phyloP scores from a whole-genome alignment of 2,113 vertebrate genomes.

The Morone chrysops region DNA sequence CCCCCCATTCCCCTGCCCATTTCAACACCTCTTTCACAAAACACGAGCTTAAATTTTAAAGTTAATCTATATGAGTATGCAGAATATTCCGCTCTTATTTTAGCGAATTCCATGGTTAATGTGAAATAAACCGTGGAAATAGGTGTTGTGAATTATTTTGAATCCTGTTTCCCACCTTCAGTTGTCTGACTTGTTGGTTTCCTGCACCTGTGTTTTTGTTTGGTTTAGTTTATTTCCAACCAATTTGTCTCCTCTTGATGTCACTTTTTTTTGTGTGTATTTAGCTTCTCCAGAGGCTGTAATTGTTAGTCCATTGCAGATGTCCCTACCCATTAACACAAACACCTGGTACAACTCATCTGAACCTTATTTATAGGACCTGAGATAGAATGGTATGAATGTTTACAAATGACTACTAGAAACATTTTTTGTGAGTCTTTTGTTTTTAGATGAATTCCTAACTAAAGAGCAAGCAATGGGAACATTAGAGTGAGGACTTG shows the following conservation, averaged over 20 bases:
- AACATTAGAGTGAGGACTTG: constrained; percentile 19
- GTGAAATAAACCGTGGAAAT: constrained; percentile 5
- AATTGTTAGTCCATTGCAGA: constrained; percentile 28
- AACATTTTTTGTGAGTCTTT: constrained; percentile 39
- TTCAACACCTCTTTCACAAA: constrained; percentile 24
- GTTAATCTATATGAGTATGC: constrained; percentile 4
- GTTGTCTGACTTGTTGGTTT: constrained; percentile 28
- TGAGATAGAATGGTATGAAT: constrained; percentile 57
- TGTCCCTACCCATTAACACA: constrained; percentile 1
- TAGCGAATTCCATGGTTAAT: constrained; percentile 25
- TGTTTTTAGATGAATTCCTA: constrained; percentile 63
- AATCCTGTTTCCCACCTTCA: constrained; percentile 21
- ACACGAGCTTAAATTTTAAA: constrained; percentile 36
- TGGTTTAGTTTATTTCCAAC: constrained; percentile 29
- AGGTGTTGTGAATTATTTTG: constrained; percentile 48
- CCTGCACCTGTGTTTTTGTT: not conserved
- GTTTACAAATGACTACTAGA: constrained; percentile 76
- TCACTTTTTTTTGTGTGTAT: constrained; percentile 32
- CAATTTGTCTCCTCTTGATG: constrained; percentile 21
- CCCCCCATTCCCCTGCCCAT: not conserved
- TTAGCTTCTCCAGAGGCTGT: constrained; percentile 27
- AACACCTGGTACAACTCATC: constrained; percentile 37
- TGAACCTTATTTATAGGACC: constrained; percentile 50
- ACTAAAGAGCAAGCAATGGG: constrained; percentile 23
- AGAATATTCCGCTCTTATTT: constrained; percentile 41